phyloP scores from a whole-genome alignment of 1,140 invertebrate species.

The Proctacanthus coquilletti region DNA sequence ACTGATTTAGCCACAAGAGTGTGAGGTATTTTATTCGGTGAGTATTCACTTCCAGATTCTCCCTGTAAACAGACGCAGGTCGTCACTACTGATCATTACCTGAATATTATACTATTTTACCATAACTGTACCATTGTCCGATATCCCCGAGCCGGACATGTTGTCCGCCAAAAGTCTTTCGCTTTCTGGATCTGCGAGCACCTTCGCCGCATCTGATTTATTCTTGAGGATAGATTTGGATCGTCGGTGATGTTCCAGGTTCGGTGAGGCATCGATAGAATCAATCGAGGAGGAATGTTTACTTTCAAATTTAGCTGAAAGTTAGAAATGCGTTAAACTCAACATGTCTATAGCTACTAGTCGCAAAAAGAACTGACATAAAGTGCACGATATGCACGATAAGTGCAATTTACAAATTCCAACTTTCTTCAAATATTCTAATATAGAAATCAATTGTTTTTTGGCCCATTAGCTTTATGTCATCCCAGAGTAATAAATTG shows the following conservation, averaged over 20 bases:
- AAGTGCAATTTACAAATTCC: too few species aligned
- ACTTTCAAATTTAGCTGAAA: constrained; percentile 33
- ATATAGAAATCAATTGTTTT: too few species aligned
- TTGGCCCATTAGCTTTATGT: too few species aligned
- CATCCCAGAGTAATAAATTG: too few species aligned
- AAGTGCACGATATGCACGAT: too few species aligned
- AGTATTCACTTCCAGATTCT: constrained; percentile 31
- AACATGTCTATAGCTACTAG: too few species aligned
- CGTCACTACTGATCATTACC: not conserved
- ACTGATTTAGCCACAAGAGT: constrained; percentile 31
- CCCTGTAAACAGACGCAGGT: constrained; percentile 13
- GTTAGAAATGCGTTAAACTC: too few species aligned
- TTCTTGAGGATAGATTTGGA: constrained; percentile 69
- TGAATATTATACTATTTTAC: constrained; percentile 7
- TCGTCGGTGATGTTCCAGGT: constrained; percentile 43
- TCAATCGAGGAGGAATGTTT: constrained; percentile 55
- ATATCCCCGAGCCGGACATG: constrained; percentile 33
- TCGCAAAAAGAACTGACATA: too few species aligned
- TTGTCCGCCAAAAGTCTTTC: constrained; percentile 58
- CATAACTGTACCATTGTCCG: constrained; percentile 33
- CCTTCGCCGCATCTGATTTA: constrained; percentile 39
- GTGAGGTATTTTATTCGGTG: constrained; percentile 32
- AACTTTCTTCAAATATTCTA: too few species aligned
- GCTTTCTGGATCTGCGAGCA: constrained; percentile 49
- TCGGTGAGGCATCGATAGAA: constrained; percentile 48